Evolutionary conservation across 1,140 invertebrate species (phyloP), one percentile per base, ranked within the genome.

Genomic region (Epicauta chinensis): DNA sequence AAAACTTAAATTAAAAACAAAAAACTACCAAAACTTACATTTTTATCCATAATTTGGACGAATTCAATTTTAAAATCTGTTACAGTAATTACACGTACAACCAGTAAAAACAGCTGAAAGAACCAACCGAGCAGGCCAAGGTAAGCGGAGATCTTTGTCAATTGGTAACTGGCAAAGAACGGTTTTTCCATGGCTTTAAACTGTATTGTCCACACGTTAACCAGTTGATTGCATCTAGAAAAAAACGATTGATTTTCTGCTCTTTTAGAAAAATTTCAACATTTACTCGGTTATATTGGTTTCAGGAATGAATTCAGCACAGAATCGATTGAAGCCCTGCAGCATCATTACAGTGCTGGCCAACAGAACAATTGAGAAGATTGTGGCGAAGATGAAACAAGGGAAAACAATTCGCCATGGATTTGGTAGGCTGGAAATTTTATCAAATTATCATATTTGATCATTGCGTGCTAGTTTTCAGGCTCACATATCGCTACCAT

Each of bases 331-430:
- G 3, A 41, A 6, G 15, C 45, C 55, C 4, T 39, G 11, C 1
- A 13, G 12, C 7, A 53, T 9, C 16, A 31, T 10, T 0, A 43
- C 10, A 10, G 46, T 37, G 10, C 41, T 49, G 2, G 40, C 31
- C 4, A 53, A 10, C n/a, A 49, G 16, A 11, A 48, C 7, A 39
- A 52, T 44, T 14, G 51, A 42, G 29, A 42, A 41, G 16, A 57
- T 49, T 0, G 31, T 23, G 1, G 44, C 29, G 41, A 49, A 43
- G 30, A 57, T 13, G 30, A 57, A 13, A 17, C 41, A 16, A n/a
- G 51, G 51, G 16, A 36, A 47, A 6, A 57, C 51, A n/a, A 57
- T 57, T 2, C 13, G 10, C 55, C 55, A 57, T 14, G 55, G 51
- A 35, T 38, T 40, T 14, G 31, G 11, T 30, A 53, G 13, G 31